Evolutionary conservation across 2,113 vertebrate species (phyloP).

Genomic region (Dipodomys spectabilis): DNA sequence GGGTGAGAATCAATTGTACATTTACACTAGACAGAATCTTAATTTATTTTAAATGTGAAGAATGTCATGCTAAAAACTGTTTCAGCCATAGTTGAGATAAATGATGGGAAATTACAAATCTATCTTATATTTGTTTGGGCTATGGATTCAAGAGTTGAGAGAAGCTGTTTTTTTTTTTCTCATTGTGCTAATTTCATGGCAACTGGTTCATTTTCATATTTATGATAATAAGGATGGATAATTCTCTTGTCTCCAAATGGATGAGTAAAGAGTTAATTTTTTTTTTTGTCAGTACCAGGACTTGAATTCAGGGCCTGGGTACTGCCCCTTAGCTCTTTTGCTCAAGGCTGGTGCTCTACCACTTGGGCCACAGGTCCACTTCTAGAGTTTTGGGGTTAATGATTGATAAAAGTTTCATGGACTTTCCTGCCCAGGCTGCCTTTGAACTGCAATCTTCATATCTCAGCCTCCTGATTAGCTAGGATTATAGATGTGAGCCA

Average conservation of each 20-base stretch:
- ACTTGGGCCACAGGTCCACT: too few species aligned
- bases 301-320: too few species aligned
- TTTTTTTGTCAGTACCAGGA: neutral
- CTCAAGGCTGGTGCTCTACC: too few species aligned
- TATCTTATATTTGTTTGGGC: constrained; percentile 34
- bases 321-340: too few species aligned
- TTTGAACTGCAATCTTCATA: too few species aligned
- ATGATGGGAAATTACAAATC: constrained; percentile 44
- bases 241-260: too few species aligned
- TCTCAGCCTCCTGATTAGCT: too few species aligned
- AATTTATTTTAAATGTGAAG: constrained; percentile 42
- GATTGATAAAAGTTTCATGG: too few species aligned
- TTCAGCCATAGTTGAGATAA: constrained; percentile 63
- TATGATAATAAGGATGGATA: too few species aligned
- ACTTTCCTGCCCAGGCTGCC: too few species aligned
- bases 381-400: too few species aligned
- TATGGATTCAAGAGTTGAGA: constrained; percentile 46
- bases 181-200: constrained; percentile 37
- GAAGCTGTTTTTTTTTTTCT: neutral
- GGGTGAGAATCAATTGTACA: constrained; percentile 48
- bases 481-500: too few species aligned
- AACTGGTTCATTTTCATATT: constrained; percentile 15
- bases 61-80: constrained; percentile 52
- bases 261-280: constrained; percentile 28
- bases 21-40: constrained; percentile 58